Evolutionary conservation across 2,113 vertebrate genomes (phyloP), one percentile per base, ranked within the genome.

Genomic region (Orthonyx spaldingii): DNA sequence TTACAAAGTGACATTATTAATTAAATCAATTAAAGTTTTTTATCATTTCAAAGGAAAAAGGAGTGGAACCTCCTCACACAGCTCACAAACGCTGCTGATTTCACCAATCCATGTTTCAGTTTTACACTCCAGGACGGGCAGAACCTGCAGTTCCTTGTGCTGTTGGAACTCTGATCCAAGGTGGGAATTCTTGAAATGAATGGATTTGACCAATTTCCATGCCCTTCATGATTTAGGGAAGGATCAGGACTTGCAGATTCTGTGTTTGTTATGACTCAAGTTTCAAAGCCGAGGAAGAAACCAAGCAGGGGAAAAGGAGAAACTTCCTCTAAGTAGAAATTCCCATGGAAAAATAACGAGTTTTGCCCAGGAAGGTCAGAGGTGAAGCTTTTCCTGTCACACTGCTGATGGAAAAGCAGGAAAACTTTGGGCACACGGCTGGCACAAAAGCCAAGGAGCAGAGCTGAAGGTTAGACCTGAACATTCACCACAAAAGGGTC

Each of bases 171-270:
- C 65, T 82, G 60, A 50, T 66, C 56, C 3, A 1, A 37, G 39
- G 2, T 35, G 30, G 14, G 11, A 56, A 39, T 11, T 4, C 8
- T 2, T 20, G 5, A 53, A 74, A 61, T n/a, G 0, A 49, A 50
- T 0, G 16, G 52, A 32, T 70, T 69, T 69, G 4, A 20, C 9
- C 46, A 9, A 12, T 27, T 60, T 27, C 24, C 33, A 3, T 3
- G 44, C 28, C 18, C 9, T 75, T 32, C 8, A 8, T 4, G 21
- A 37, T 49, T n/a, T 14, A 41, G 4, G 16, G 33, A 64, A 61
- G 50, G 55, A 23, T 16, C 33, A 33, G 50, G 46, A 37, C 13
- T 65, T 32, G 53, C 9, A 42, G 30, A 56, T 63, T 65, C 42
- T 16, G 11, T 27, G 39, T 57, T 32, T 46, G 41, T 33, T 39